Conservation (phyloP, 2,113 vertebrate species). For the Pachyramphus minor region DNA sequence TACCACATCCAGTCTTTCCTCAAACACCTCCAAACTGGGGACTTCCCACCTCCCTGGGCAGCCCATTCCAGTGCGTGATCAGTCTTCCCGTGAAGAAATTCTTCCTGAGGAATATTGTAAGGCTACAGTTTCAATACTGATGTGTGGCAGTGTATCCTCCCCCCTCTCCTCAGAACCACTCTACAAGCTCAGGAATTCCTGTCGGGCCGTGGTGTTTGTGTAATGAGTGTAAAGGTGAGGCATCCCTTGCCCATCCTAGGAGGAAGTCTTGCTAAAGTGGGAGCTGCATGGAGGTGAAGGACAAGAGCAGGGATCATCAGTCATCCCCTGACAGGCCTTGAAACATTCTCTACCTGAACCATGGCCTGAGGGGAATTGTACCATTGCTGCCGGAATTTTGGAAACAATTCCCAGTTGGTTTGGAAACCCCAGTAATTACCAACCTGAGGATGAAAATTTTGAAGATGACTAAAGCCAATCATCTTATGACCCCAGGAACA, state of each 20-base stretch:
- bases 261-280: background rate
- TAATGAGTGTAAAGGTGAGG: background rate
- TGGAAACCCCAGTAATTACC: background rate
- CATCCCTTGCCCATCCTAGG: background rate
- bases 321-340: background rate
- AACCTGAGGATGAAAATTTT: background rate
- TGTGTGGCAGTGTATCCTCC: background rate
- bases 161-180: background rate
- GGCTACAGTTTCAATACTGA: background rate
- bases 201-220: background rate
- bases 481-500: no score
- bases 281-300: background rate
- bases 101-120: background rate
- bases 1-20: background rate
- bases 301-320: no score
- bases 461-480: background rate
- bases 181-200: background rate
- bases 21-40: background rate
- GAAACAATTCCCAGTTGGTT: background rate
- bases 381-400: background rate
- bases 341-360: background rate
- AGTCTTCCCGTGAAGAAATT: background rate
- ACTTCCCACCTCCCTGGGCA: background rate
- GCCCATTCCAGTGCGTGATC: background rate
- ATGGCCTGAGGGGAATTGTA: accelerated